phyloP scores from a whole-genome alignment of 2,113 vertebrate species.

The Brachyhypopomus gauderio region DNA sequence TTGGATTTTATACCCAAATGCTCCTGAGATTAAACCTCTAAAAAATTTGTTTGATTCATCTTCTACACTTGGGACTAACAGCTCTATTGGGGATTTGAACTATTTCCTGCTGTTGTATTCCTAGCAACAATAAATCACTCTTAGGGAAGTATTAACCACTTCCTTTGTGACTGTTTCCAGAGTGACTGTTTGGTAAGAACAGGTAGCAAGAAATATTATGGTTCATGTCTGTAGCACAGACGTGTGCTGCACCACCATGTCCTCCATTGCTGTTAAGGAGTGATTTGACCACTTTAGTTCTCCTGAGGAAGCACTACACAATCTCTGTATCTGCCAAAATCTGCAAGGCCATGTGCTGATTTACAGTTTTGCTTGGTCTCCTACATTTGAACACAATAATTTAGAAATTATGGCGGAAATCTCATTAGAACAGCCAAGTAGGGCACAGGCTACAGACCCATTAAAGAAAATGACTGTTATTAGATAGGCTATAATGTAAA shows the following conservation, averaged over 20 bases:
- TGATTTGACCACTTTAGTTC: background rate
- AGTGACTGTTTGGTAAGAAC: background rate
- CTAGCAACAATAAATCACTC: slow-evolving; percentile 54
- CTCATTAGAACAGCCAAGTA: background rate
- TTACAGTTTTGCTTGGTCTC: background rate
- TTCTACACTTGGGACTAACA: background rate
- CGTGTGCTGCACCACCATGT: too few species aligned
- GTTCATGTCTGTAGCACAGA: background rate
- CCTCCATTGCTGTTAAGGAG: background rate
- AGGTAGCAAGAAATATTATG: background rate
- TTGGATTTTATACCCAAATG: background rate
- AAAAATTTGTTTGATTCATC: background rate
- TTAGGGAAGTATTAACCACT: slow-evolving; percentile 47
- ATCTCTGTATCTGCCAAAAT: background rate
- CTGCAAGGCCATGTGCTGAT: background rate
- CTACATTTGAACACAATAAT: background rate
- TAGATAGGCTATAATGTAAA: too few species aligned
- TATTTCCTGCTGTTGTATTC: slow-evolving; percentile 55
- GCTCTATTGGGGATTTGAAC: slow-evolving; percentile 46
- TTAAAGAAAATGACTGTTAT: slow-evolving; percentile 12
- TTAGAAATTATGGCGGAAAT: background rate
- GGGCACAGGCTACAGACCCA: background rate
- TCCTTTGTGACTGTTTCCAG: slow-evolving; percentile 2
- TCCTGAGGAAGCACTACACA: too few species aligned
- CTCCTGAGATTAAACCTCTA: background rate